A percentile compares a stretch with the other conserved stretches of the same genome.
These are phyloP conservation scores for Marasmarcha lunaedactyla DNA, from an alignment of 2,888 invertebrate species.

Conservation along the genomic window DNA sequence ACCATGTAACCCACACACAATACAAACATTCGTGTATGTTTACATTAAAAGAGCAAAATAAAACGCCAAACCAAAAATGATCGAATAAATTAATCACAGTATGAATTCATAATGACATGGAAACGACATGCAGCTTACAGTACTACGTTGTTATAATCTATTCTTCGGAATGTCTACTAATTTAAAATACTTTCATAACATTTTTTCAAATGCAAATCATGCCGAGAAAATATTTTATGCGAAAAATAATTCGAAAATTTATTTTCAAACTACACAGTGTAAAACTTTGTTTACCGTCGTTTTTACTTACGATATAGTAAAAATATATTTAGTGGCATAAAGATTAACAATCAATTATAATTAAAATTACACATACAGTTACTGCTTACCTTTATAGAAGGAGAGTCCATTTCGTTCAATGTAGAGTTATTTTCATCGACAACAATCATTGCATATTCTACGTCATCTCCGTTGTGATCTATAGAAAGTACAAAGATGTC, in stretches of 20 bases:
- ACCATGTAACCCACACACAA: neutral
- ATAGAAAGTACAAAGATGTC: conserved; percentile 18
- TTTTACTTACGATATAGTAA: too few relatives aligned
- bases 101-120: neutral
- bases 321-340: too few relatives aligned
- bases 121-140: neutral
- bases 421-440: conserved; percentile 91
- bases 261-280: too few relatives aligned
- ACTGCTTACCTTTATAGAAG: conserved; percentile 83
- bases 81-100: neutral
- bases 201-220: too few relatives aligned
- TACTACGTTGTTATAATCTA: too few relatives aligned
- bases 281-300: too few relatives aligned
- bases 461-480: conserved; percentile 78
- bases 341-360: too few relatives aligned
- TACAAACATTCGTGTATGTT: conserved; percentile 13
- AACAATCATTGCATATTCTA: conserved; percentile 90
- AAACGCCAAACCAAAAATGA: neutral
- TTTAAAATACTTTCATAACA: neutral
- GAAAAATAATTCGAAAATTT: too few relatives aligned
- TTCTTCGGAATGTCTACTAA: too few relatives aligned
- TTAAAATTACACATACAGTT: neutral
- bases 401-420: conserved; percentile 83
- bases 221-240: too few relatives aligned
- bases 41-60: neutral